Conservation (phyloP, 2,113 vertebrate species). For the Cheilinus undulatus region DNA sequence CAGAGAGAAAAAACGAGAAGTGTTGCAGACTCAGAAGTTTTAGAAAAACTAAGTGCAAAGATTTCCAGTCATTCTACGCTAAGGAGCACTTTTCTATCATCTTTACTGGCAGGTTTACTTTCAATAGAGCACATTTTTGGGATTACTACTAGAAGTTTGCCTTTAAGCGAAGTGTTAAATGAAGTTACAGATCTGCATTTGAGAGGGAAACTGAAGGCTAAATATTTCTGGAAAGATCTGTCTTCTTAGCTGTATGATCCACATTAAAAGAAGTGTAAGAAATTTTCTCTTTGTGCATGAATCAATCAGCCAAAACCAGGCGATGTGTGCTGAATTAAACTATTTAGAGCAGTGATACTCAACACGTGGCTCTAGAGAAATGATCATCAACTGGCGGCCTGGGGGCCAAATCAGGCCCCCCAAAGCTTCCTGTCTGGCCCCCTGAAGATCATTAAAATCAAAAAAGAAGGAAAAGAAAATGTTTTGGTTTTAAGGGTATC, state of each 20-base stretch:
- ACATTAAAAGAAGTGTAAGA: neutral
- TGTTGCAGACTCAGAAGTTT: neutral
- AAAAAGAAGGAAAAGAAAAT: too few relatives aligned
- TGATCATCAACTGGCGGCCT: too few relatives aligned
- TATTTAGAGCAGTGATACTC: too few relatives aligned
- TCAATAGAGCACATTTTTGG: neutral
- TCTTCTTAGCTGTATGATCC: too few relatives aligned
- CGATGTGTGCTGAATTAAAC: neutral
- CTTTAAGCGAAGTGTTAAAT: neutral
- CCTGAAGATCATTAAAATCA: too few relatives aligned
- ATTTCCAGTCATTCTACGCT: neutral
- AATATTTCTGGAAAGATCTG: too few relatives aligned
- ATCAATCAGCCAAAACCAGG: neutral
- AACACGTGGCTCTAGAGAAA: too few relatives aligned
- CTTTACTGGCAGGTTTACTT: neutral
- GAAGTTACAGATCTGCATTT: neutral
- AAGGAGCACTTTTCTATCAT: neutral
- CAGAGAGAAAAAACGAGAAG: conserved; percentile 5
- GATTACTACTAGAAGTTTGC: neutral
- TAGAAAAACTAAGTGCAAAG: neutral
- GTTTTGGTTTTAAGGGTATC: too few relatives aligned
- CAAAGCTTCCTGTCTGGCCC: too few relatives aligned
- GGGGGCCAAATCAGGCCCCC: too few relatives aligned
- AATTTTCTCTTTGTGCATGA: neutral
- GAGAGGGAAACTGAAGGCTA: neutral